Percentiles rank a stretch among this genome's conserved stretches.
These are phyloP conservation scores for Lota lota DNA, from an alignment of 2,113 vertebrate genomes.

Conservation along the genomic window DNA sequence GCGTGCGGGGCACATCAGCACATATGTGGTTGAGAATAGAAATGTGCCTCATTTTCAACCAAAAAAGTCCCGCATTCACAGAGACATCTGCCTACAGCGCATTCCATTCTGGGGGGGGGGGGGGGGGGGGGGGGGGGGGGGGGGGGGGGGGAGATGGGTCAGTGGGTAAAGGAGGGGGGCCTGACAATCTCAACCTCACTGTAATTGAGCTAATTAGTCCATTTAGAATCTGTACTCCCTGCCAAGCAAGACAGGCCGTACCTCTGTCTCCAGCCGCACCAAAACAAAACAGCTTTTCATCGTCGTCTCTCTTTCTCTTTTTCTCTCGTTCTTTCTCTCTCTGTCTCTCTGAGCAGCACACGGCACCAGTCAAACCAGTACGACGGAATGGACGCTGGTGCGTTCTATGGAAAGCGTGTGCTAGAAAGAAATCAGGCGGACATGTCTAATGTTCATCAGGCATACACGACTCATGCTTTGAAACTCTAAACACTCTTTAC, in stretches of 20 bases:
- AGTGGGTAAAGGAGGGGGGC: constrained; percentile 16
- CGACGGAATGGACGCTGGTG: too few species aligned
- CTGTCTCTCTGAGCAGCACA: too few species aligned
- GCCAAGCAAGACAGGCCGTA: constrained; percentile 58
- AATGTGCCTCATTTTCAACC: constrained; percentile 53
- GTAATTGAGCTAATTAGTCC: constrained; percentile 71
- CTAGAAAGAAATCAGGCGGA: too few species aligned
- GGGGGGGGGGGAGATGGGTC: too few species aligned
- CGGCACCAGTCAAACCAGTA: too few species aligned
- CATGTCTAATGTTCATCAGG: too few species aligned
- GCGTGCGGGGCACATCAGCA: not conserved
- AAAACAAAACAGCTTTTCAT: constrained; percentile 60
- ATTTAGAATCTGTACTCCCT: constrained; percentile 65
- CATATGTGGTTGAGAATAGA: constrained; percentile 29
- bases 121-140: too few species aligned
- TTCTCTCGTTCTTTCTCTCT: too few species aligned
- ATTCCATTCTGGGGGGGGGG: constrained; percentile 57
- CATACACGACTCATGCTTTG: too few species aligned
- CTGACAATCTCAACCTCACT: constrained; percentile 65
- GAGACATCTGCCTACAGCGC: constrained; percentile 58
- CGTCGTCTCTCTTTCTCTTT: constrained; percentile 34
- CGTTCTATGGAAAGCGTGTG: too few species aligned
- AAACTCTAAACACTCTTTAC: too few species aligned
- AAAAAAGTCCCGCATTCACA: constrained; percentile 56
- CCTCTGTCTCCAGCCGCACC: constrained; percentile 56